phyloP scores from a whole-genome alignment of 2,113 vertebrate genomes.

The Dasyornis broadbenti region DNA sequence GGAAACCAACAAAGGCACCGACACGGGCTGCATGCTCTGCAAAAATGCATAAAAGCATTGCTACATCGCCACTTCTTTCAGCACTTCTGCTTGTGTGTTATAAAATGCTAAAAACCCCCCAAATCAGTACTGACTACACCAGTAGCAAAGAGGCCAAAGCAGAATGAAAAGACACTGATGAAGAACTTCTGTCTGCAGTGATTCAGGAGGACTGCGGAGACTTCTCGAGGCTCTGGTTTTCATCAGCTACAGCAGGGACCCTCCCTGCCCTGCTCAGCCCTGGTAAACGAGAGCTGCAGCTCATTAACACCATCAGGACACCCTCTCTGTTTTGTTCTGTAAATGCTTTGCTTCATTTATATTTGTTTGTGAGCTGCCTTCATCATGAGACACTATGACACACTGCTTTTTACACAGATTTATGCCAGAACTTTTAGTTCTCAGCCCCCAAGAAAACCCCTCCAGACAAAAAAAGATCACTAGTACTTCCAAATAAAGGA shows the following conservation, averaged over 20 bases:
- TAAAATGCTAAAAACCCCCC: neutral
- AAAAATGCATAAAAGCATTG: neutral
- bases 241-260: neutral
- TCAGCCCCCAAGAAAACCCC: neutral
- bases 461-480: neutral
- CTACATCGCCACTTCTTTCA: neutral
- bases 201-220: neutral
- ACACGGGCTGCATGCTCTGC: neutral
- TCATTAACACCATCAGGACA: neutral
- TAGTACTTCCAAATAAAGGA: neutral
- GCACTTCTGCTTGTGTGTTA: neutral
- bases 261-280: neutral
- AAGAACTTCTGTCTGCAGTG: neutral
- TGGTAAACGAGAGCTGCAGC: neutral
- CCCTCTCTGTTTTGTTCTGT: neutral
- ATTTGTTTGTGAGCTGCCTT: neutral
- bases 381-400: neutral
- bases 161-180: neutral
- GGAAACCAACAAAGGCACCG: constrained; percentile 62
- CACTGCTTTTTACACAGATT: neutral
- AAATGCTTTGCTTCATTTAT: neutral
- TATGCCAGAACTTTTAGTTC: neutral
- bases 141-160: neutral
- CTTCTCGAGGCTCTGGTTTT: neutral
- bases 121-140: neutral